phyloP scores from a whole-genome alignment of 2,888 invertebrate genomes.

The Orthosia gracilis region DNA sequence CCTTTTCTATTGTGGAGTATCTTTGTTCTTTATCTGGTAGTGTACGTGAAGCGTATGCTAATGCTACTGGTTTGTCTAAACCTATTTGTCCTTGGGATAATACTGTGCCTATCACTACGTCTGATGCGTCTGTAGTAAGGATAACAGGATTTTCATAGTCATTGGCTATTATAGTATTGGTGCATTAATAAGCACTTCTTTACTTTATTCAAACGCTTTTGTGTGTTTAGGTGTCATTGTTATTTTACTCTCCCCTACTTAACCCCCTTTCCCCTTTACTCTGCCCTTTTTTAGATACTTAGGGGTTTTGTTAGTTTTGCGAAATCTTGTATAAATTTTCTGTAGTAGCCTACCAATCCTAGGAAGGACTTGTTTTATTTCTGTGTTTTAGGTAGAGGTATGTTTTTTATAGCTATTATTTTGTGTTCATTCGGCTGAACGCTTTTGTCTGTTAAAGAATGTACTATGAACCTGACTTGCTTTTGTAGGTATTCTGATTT shows the following conservation, averaged over 20 bases:
- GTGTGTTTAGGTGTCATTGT: too few relatives aligned
- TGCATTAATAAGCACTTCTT: slow-evolving; percentile 66
- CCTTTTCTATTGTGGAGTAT: slow-evolving; percentile 73
- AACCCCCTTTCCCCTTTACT: too few relatives aligned
- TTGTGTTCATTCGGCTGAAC: slow-evolving; percentile 68
- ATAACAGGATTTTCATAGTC: slow-evolving; percentile 71
- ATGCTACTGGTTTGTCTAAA: background rate
- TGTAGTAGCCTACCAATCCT: slow-evolving; percentile 5
- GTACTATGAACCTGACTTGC: slow-evolving; percentile 49
- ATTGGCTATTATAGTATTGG: slow-evolving; percentile 75
- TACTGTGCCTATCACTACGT: slow-evolving; percentile 67
- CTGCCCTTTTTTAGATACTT: too few relatives aligned
- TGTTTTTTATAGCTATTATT: slow-evolving; percentile 62
- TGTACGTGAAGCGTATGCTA: slow-evolving; percentile 59
- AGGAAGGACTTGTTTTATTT: background rate
- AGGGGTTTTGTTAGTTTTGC: background rate
- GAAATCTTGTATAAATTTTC: background rate
- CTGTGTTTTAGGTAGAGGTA: slow-evolving; percentile 62
- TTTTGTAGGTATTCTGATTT: slow-evolving; percentile 60
- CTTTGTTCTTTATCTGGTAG: slow-evolving; percentile 62
- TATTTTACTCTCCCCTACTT: too few relatives aligned
- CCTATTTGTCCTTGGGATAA: slow-evolving; percentile 67
- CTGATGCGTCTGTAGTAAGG: slow-evolving; percentile 68
- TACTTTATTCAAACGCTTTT: slow-evolving; percentile 63
- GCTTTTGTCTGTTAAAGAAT: slow-evolving; percentile 58